Evolutionary conservation across 2,113 vertebrate genomes (phyloP), one percentile per base, ranked within the genome.

Genomic region (Rhea pennata): DNA sequence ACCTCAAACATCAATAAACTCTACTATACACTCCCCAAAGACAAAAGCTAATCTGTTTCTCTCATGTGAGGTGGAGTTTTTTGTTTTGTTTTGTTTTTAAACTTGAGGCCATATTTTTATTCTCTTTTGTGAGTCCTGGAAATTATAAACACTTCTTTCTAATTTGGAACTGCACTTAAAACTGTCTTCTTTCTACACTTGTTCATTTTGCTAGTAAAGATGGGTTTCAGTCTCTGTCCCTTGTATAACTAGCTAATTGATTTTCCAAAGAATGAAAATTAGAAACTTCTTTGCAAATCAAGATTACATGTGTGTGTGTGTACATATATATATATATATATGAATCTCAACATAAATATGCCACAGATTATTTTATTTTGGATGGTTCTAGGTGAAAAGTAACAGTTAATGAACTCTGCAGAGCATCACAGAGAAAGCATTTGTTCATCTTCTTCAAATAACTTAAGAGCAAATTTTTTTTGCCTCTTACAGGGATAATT

Each of bases 21-120:
- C 21, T 44, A 33, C 3, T 61, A 9, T 50, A 82, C 58, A 12
- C 44, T 42, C 12, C 64, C 33, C 90, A 65, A 69, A 65, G 4
- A 27, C 0, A 50, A 67, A 84, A 67, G 0, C 6, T 17, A 70
- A 13, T 1, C 0, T 64, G 5, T 71, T 91, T 54, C 17, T 66
- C 12, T 76, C 33, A n/a, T 1, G 23, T 10, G 4, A 15, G 29
- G 36, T 36, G 36, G 36, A 36, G 36, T 36, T 36, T 48, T 71
- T 71, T 71, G 31, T 33, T 50, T n/a, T 50, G 13, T 29, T 27
- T 39, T 14, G 16, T 53, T 46, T 46, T 42, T 36, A 19, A 29
- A 70, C 31, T 50, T 73, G 19, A 81, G 90, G 51, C 1, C 1
- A 27, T 6, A 17, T 65, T 67, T 92, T 46, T 59, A 29, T 87